Evolutionary conservation across 1,140 invertebrate species (phyloP).

Genomic region (Aplysia californica): DNA sequence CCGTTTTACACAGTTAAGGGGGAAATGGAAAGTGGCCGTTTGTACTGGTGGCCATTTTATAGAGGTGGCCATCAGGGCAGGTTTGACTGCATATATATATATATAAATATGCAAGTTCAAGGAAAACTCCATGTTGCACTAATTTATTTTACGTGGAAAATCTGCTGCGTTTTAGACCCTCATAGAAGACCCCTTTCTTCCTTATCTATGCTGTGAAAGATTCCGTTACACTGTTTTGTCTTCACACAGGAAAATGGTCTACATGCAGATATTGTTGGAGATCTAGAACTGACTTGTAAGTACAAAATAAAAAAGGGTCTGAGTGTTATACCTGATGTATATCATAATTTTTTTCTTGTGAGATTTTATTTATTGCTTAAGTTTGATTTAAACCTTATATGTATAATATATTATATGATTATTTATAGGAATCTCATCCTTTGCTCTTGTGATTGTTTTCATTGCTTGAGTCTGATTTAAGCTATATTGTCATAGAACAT

Average conservation of each 20-base stretch:
- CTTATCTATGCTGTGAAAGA: background rate
- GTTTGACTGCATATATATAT: background rate
- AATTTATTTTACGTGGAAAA: background rate
- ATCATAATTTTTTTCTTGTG: background rate
- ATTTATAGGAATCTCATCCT: too few relatives aligned
- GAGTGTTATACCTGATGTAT: background rate
- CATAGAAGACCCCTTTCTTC: background rate
- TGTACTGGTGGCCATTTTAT: too few relatives aligned
- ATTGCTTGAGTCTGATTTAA: too few relatives aligned
- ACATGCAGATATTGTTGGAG: slow-evolving; percentile 12
- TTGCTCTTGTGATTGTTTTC: too few relatives aligned
- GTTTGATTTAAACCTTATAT: too few relatives aligned
- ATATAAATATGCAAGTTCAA: background rate
- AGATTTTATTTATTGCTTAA: background rate
- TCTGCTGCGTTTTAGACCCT: background rate
- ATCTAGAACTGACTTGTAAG: slow-evolving; percentile 20
- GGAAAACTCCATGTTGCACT: background rate
- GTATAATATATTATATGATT: too few relatives aligned
- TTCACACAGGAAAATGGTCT: background rate
- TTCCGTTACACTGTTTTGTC: background rate
- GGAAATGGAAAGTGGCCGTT: too few relatives aligned
- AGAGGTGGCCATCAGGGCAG: too few relatives aligned
- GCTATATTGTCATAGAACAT: too few relatives aligned
- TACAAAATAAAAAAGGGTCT: background rate
- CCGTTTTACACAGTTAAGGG: too few relatives aligned